Evolutionary conservation across 2,888 invertebrate species (phyloP).

Genomic region (Flabesymbios commensalis): DNA sequence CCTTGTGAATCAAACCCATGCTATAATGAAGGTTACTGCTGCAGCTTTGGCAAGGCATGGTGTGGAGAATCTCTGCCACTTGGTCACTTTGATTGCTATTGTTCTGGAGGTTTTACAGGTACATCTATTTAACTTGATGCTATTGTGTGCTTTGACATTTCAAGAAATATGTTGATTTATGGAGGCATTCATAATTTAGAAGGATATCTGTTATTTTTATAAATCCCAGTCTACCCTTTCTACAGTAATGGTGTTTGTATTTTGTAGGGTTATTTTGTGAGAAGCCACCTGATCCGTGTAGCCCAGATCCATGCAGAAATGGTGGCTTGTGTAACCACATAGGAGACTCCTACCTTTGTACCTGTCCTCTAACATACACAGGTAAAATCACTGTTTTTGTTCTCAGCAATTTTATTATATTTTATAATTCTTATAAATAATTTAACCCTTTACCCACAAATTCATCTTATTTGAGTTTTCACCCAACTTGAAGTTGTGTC

Average conservation of each 20-base stretch:
- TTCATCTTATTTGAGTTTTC: no score
- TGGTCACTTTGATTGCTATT: slow-evolving; percentile 47
- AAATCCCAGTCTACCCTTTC: no score
- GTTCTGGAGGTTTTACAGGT: slow-evolving; percentile 46
- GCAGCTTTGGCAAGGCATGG: slow-evolving; percentile 32
- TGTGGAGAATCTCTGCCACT: slow-evolving; percentile 29
- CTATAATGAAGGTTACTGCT: slow-evolving; percentile 40
- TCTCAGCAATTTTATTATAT: no score
- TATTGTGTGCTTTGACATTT: background rate
- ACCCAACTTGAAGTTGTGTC: no score
- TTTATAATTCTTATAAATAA: no score
- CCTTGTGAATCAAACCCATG: slow-evolving; percentile 48
- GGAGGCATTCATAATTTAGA: no score
- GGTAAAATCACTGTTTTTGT: slow-evolving; percentile 22
- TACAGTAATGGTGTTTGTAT: no score
- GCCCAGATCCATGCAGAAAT: slow-evolving; percentile 38
- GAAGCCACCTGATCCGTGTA: slow-evolving; percentile 33
- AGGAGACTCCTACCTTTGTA: slow-evolving; percentile 32
- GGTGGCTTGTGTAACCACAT: slow-evolving; percentile 34
- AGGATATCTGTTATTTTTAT: no score
- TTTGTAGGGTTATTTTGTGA: slow-evolving; percentile 35
- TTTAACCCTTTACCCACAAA: no score
- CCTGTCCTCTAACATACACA: slow-evolving; percentile 36
- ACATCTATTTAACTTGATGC: background rate
- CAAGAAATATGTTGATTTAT: no score